Evolutionary conservation across 2,888 invertebrate species (phyloP), one percentile per base, ranked within the genome.

Genomic region (Cheilosia soror): DNA sequence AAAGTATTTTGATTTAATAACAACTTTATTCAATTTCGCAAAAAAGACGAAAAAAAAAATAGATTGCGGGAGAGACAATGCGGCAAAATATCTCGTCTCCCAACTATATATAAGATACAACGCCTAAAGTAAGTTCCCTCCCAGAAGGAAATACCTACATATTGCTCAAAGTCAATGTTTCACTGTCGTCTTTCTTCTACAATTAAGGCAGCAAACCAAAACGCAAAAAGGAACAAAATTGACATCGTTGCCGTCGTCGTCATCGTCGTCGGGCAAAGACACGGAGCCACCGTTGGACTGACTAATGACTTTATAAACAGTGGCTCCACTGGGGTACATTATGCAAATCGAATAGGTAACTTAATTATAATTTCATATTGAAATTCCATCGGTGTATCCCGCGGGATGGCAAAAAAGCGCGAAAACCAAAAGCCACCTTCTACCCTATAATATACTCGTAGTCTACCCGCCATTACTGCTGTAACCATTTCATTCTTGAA

Each of bases 351-450:
- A 76, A 66, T 57, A 66, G 65, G 65, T 76, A 76, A 76, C 75
- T 76, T 51, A 76, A 76, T 76, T 76, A 76, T 76, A 66, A 66
- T 76, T 76, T 66, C 58, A 76, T 76, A 76, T 76, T 76, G 75
- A 76, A 76, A 76, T 76, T 76, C 75, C 75, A 76, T 76, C 75
- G 66, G 66, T 40, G 75, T 76, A 49, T 76, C 29, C 37, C 37
- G 11, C 11, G 27, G 40, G 49, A 72, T 72, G 42, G 42, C 51
- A 62, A 55, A 53, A 13, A 40, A 66, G 57, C 20, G 29, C 31
- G 42, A 53, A 65, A 57, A 11, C 20, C 40, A 37, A n/a, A 47
- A 27, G 9, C 62, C 6, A 55, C 20, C 62, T 42, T 44, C 42
- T 31, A 25, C 15, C 27, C 25, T 1, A 4, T 37, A 15, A 31